phyloP scores from a whole-genome alignment of 2,797 vertebrate genomes.

The Alcedo atthis region DNA sequence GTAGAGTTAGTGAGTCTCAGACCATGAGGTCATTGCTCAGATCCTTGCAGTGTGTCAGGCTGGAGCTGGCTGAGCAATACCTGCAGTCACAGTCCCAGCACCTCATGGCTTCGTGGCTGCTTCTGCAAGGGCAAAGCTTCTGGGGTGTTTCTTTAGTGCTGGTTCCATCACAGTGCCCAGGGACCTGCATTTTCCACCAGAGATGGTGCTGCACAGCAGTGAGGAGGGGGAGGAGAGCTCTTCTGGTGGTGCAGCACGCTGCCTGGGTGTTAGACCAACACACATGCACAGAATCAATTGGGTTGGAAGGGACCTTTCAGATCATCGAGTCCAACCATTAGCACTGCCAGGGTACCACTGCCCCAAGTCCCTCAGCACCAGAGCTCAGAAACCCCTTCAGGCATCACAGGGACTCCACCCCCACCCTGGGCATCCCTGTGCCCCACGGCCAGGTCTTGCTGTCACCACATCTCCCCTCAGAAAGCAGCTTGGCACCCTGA shows the following conservation, averaged over 20 bases:
- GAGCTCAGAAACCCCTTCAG: background rate
- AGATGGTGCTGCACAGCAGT: background rate
- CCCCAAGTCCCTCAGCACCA: background rate
- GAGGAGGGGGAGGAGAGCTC: background rate
- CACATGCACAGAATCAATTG: background rate
- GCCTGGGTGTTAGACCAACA: fast-evolving
- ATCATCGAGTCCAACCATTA: background rate
- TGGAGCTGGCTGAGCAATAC: too few relatives aligned
- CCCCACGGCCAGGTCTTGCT: background rate
- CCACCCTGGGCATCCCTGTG: background rate
- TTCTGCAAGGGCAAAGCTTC: background rate
- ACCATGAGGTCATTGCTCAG: background rate
- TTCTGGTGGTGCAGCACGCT: too few relatives aligned
- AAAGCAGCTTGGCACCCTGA: background rate
- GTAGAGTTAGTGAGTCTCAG: too few relatives aligned
- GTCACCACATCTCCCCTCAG: background rate
- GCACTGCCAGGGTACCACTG: background rate
- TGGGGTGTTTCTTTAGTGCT: background rate
- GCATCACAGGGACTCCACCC: too few relatives aligned
- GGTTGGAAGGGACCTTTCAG: background rate
- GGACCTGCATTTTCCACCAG: background rate
- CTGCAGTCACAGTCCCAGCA: background rate
- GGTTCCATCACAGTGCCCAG: background rate
- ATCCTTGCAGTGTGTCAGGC: background rate
- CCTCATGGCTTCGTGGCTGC: fast-evolving